Conservation (phyloP, 2,797 vertebrate species). For the Eulemur coronatus region DNA sequence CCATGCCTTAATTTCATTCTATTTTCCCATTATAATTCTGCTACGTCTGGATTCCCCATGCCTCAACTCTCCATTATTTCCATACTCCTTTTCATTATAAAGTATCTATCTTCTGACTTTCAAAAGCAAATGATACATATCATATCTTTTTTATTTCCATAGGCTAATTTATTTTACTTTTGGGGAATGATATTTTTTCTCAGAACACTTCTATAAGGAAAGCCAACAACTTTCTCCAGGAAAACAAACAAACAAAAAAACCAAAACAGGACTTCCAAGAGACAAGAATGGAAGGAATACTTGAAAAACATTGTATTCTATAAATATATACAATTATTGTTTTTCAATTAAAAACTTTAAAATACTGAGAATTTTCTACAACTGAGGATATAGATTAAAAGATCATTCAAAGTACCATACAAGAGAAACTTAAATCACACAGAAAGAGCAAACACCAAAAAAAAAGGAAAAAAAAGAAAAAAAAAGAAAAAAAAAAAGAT, state of each 20-base stretch:
- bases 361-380: background rate
- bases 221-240: background rate
- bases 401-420: background rate
- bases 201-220: constrained; percentile 8
- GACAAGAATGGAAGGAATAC: background rate
- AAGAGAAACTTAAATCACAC: background rate
- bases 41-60: background rate
- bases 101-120: background rate
- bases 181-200: background rate
- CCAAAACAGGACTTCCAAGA: background rate
- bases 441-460: background rate
- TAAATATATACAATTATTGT: background rate
- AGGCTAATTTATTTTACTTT: constrained; percentile 17
- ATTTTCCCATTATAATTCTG: background rate
- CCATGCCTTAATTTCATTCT: background rate
- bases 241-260: background rate
- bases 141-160: background rate
- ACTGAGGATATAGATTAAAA: background rate
- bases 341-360: background rate
- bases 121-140: background rate
- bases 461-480: background rate
- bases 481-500: background rate
- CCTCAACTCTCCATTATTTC: background rate
- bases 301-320: background rate
- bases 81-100: background rate